Conservation (phyloP, 1,140 invertebrate species). For the Procambarus virginalis region DNA sequence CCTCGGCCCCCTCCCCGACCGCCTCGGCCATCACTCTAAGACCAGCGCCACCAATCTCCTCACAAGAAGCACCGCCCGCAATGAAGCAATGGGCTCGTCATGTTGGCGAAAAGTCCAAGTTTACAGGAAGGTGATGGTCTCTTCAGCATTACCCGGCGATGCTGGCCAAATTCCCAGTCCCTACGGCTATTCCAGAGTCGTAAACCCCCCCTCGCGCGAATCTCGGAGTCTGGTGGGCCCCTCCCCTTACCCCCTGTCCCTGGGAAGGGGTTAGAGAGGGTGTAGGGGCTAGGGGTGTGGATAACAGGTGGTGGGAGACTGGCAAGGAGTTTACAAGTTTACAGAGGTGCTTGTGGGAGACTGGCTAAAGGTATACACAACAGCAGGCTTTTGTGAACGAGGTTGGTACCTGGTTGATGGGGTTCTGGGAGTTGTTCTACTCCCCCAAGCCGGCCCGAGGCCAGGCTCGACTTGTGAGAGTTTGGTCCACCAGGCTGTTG, state of each 20-base stretch:
- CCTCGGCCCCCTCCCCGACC: not conserved
- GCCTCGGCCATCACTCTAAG: not conserved
- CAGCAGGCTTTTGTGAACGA: no score
- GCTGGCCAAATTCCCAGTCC: constrained; percentile 39
- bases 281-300: no score
- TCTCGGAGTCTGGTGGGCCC: constrained; percentile 6
- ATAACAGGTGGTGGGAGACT: no score
- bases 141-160: constrained; percentile 39
- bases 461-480: no score
- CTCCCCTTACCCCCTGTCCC: not conserved
- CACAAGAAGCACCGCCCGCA: constrained; percentile 25
- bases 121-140: constrained; percentile 46
- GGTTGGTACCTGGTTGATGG: no score
- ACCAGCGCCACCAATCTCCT: constrained; percentile 37
- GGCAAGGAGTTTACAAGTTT: no score
- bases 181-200: constrained; percentile 44
- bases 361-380: no score
- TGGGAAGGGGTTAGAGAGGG: not conserved
- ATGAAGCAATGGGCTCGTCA: constrained; percentile 48
- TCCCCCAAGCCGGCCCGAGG: no score
- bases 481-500: no score
- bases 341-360: no score
- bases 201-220: constrained; percentile 40
- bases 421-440: no score
- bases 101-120: constrained; percentile 45